Conservation (phyloP, 2,888 invertebrate genomes). For the Barypeithes pellucidus region DNA sequence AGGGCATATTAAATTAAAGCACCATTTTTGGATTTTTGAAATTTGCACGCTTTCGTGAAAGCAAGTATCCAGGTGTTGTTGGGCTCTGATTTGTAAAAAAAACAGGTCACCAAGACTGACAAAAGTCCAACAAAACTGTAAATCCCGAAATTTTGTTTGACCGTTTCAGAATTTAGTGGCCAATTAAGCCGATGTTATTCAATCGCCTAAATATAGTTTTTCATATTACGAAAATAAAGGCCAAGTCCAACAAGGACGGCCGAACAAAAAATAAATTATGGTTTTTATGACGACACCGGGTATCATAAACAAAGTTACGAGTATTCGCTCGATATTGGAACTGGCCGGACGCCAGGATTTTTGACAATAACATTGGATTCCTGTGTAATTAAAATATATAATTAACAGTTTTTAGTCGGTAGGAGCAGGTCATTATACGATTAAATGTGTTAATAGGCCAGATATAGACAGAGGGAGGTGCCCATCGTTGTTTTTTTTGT, state of each 20-base stretch:
- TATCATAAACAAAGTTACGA: conserved; percentile 4
- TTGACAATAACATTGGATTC: conserved; percentile 12
- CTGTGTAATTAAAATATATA: neutral
- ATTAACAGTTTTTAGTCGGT: conserved; percentile 1
- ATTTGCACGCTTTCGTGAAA: too few relatives aligned
- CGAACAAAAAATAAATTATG: conserved; percentile 1
- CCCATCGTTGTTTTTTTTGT: neutral
- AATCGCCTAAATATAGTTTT: neutral
- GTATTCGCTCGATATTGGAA: neutral
- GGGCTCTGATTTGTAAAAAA: too few relatives aligned
- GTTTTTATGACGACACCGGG: conserved; percentile 1
- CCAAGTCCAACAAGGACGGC: neutral
- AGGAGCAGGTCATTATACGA: conserved; percentile 1
- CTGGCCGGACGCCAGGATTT: conserved; percentile 6
- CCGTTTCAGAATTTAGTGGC: too few relatives aligned
- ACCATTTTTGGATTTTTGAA: too few relatives aligned
- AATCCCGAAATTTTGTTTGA: too few relatives aligned
- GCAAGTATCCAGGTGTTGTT: too few relatives aligned
- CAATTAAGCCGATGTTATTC: too few relatives aligned
- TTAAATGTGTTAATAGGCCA: neutral
- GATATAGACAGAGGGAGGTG: neutral
- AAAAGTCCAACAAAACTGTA: too few relatives aligned
- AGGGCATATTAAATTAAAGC: too few relatives aligned
- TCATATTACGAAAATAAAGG: neutral
- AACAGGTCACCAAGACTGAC: too few relatives aligned